These are phyloP conservation scores for Cyprinus carpio DNA, from an alignment of 2,113 vertebrate genomes.

Conservation along the genomic window DNA sequence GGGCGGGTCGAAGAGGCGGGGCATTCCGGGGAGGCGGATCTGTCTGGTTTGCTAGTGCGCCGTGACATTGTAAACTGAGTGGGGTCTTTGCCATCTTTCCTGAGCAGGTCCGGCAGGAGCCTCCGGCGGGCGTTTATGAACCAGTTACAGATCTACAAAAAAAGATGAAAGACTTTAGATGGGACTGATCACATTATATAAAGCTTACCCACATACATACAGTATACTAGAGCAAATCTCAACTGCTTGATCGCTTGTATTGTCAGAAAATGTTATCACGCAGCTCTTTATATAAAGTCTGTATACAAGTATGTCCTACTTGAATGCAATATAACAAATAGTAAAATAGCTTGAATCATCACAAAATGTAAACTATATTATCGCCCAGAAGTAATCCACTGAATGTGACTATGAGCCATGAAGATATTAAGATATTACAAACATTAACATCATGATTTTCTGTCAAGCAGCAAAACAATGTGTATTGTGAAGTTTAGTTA, in stretches of 20 bases:
- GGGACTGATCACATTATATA: neutral
- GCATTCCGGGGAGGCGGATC: conserved; percentile 63
- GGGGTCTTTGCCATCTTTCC: conserved; percentile 93
- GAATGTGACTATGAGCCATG: too few species aligned
- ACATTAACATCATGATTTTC: neutral
- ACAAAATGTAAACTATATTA: neutral
- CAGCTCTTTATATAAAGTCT: too few species aligned
- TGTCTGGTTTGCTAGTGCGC: conserved; percentile 78
- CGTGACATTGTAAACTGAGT: conserved; percentile 93
- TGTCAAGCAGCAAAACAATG: neutral
- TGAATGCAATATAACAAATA: neutral
- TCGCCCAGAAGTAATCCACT: too few species aligned
- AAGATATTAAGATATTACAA: too few species aligned
- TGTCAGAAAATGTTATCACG: neutral
- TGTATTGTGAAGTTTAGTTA: neutral
- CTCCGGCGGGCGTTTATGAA: conserved; percentile 95
- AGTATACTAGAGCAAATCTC: neutral
- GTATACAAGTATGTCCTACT: too few species aligned
- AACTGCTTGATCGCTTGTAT: neutral
- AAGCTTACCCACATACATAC: neutral
- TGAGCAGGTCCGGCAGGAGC: conserved; percentile 91
- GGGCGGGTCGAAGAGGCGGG: conserved; percentile 70
- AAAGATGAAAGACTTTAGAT: neutral
- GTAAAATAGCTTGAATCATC: neutral
- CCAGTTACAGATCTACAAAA: conserved; percentile 93